Percentiles rank a stretch among this genome's conserved stretches.
These are phyloP conservation scores for Graphium colonna DNA, from an alignment of 2,888 invertebrate species.

Conservation along the genomic window DNA sequence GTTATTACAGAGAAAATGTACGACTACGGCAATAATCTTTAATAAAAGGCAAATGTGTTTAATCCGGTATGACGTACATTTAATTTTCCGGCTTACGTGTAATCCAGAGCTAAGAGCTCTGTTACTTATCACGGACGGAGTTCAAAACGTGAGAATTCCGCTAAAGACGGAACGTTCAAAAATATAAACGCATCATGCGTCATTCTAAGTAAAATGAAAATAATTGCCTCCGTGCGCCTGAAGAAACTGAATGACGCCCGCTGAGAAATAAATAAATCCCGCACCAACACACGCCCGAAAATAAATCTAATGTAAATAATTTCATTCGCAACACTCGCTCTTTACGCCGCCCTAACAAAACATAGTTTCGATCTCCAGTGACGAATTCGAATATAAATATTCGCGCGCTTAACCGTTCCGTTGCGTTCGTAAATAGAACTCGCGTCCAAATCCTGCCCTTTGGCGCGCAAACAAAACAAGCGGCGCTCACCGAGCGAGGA, in stretches of 20 bases:
- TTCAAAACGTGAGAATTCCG: conserved; percentile 1
- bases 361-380: conserved; percentile 57
- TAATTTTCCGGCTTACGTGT: conserved; percentile 3
- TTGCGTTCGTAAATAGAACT: conserved; percentile 52
- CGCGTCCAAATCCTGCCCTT: conserved; percentile 45
- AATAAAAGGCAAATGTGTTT: background rate
- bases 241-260: conserved; percentile 63
- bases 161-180: conserved; percentile 41
- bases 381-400: conserved; percentile 71
- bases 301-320: conserved; percentile 68
- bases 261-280: conserved; percentile 60
- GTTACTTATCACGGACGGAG: conserved; percentile 1
- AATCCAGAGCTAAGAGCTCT: conserved; percentile 1
- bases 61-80: background rate
- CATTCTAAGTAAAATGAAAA: conserved; percentile 57
- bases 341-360: conserved; percentile 68
- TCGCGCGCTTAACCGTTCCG: conserved; percentile 45
- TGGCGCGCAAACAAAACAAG: conserved; percentile 55
- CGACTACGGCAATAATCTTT: background rate
- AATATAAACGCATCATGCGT: conserved; percentile 59
- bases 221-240: conserved; percentile 68
- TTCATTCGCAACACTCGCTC: conserved; percentile 52
- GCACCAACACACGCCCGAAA: conserved; percentile 45
- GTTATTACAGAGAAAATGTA: conserved; percentile 1
- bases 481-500: conserved; percentile 46